Evolutionary conservation across 2,888 invertebrate genomes (phyloP), one percentile per base, ranked within the genome.

Genomic region (Clivina fossor): DNA sequence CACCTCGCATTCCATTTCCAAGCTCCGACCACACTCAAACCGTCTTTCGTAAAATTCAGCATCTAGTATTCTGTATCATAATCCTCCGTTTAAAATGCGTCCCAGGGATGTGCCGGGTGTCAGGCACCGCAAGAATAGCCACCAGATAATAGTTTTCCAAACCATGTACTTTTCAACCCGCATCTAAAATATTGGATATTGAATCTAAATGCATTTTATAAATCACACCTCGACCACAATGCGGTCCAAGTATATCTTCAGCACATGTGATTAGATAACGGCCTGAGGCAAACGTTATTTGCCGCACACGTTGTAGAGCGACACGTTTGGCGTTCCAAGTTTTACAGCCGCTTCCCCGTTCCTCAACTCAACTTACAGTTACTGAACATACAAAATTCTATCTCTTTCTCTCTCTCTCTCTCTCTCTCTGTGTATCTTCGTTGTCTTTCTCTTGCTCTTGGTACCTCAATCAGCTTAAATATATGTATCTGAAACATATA

Each of bases 201-300:
- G 63, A 64, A 66, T 65, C 63, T 65, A 62, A 66, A 66, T 69
- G 67, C 67, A 63, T 70, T 69, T 69, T 69, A 70, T 69, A 70
- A 69, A 69, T 70, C 69, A 69, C 67, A 64, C 63, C 65, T 68
- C 65, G 66, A 65, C 64, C 66, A 69, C 69, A 69, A 70, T 69
- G 67, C 66, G 58, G 59, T 26, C 35, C 32, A 33, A 44, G 24
- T 37, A 35, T 50, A 50, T 50, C 50, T 50, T 37, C 50, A 19
- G 30, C 50, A 50, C 50, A 50, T 41, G 40, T 50, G 50, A 50
- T 50, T 40, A 50, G 50, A 50, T 50, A 50, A 40, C 40, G 22
- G 37, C 35, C 22, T 37, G 16, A 32, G 33, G 46, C 26, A 9
- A 26, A 26, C 26, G 26, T 5, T 26, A 26, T 8, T 26, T 7